These are phyloP conservation scores for Melinaea menophilus DNA, from an alignment of 2,888 invertebrate species.

Conservation along the genomic window DNA sequence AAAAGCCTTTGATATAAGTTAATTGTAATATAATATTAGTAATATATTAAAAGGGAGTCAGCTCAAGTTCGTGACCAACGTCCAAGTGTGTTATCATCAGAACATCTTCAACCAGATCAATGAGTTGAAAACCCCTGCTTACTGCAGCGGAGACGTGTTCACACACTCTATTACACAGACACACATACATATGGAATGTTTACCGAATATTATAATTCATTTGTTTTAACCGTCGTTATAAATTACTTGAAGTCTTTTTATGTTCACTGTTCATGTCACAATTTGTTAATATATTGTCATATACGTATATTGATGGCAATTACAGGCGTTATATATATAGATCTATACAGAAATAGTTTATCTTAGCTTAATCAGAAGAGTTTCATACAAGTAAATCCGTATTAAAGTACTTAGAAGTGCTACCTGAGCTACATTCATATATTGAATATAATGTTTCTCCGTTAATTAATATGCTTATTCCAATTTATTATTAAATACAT, in stretches of 20 bases:
- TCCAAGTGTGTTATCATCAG: conserved; percentile 33
- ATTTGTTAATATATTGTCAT: background rate
- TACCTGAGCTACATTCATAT: background rate
- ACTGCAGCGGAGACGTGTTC: conserved; percentile 54
- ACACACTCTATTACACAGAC: conserved; percentile 62
- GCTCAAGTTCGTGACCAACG: conserved; percentile 33
- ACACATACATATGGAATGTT: conserved; percentile 48
- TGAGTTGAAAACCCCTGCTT: conserved; percentile 53
- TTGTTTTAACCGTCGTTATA: conserved; percentile 25
- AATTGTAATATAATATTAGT: conserved; percentile 2
- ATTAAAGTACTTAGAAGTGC: no score
- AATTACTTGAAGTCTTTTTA: conserved; percentile 6
- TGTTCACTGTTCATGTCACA: background rate
- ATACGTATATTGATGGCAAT: no score
- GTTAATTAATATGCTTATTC: conserved; percentile 7
- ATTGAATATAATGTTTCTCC: background rate
- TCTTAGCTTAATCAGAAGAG: no score
- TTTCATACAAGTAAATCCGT: no score
- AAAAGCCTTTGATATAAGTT: background rate
- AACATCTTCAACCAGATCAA: conserved; percentile 39
- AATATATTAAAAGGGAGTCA: background rate
- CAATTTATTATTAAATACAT: conserved; percentile 5
- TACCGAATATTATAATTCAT: conserved; percentile 45
- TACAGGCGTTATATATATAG: no score
- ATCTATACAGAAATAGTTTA: no score